phyloP scores from a whole-genome alignment of 2,888 invertebrate genomes.

The Ennomos quercinarius region DNA sequence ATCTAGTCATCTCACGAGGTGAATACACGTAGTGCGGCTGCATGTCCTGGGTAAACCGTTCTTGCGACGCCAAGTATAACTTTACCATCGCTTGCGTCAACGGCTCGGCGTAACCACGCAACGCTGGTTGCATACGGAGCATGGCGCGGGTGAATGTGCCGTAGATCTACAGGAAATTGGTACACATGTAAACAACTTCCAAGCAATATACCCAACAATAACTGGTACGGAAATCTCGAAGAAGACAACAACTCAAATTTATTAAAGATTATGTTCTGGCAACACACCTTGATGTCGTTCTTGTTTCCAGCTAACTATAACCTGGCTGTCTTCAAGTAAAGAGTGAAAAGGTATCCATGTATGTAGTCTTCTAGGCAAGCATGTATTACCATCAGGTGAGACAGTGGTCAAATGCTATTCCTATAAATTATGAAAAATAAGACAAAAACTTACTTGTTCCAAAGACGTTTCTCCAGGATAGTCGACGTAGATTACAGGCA shows the following conservation, averaged over 20 bases:
- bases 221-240: not conserved
- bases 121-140: constrained; percentile 96
- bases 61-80: constrained; percentile 98
- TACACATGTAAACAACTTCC: too few relatives aligned
- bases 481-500: constrained; percentile 99
- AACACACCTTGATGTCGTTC: too few relatives aligned
- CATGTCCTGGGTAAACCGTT: constrained; percentile 99
- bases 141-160: constrained; percentile 99
- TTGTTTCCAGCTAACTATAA: too few relatives aligned
- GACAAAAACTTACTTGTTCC: constrained; percentile 88
- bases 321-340: too few relatives aligned
- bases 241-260: not conserved
- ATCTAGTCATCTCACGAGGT: constrained; percentile 99
- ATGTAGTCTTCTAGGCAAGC: too few relatives aligned
- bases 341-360: too few relatives aligned
- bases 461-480: constrained; percentile 99
- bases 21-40: constrained; percentile 99
- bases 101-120: constrained; percentile 97
- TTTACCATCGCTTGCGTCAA: constrained; percentile 99
- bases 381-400: too few relatives aligned
- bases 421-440: too few relatives aligned
- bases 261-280: too few relatives aligned
- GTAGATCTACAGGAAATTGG: constrained; percentile 89
- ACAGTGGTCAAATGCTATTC: too few relatives aligned
- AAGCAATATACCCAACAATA: too few relatives aligned